Conservation (phyloP, 1,140 invertebrate species). For the Choristoneura fumiferana region DNA sequence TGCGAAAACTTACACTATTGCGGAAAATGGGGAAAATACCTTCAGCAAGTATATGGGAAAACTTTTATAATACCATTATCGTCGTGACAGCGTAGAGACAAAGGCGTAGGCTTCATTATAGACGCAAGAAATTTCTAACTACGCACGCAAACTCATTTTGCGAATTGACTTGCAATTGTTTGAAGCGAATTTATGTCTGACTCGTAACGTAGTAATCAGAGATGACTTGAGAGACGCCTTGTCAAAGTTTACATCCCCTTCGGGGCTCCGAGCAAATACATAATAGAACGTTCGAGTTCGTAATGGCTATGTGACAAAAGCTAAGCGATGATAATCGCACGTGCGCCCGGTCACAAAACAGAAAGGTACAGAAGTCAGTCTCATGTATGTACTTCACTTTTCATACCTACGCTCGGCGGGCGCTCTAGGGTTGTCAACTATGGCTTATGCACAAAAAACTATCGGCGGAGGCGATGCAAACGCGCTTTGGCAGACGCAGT, state of each 20-base stretch:
- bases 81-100: background rate
- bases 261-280: background rate
- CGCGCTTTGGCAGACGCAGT: no score
- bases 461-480: no score
- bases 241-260: slow-evolving; percentile 13
- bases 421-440: no score
- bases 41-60: background rate
- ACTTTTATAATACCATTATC: slow-evolving; percentile 19
- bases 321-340: background rate
- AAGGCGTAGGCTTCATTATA: slow-evolving; percentile 7
- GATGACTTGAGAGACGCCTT: slow-evolving; percentile 8
- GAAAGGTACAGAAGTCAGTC: no score
- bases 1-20: slow-evolving; percentile 14
- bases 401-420: no score
- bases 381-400: no score
- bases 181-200: slow-evolving; percentile 8
- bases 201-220: slow-evolving; percentile 12
- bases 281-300: background rate
- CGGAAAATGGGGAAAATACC: slow-evolving; percentile 3
- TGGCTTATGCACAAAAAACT: no score
- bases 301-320: background rate
- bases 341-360: background rate
- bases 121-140: slow-evolving; percentile 13
- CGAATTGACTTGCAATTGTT: slow-evolving; percentile 13
- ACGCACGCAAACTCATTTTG: slow-evolving; percentile 3